These are phyloP conservation scores for Cygnus buccinator DNA, from an alignment of 2,113 vertebrate species.

Conservation along the genomic window DNA sequence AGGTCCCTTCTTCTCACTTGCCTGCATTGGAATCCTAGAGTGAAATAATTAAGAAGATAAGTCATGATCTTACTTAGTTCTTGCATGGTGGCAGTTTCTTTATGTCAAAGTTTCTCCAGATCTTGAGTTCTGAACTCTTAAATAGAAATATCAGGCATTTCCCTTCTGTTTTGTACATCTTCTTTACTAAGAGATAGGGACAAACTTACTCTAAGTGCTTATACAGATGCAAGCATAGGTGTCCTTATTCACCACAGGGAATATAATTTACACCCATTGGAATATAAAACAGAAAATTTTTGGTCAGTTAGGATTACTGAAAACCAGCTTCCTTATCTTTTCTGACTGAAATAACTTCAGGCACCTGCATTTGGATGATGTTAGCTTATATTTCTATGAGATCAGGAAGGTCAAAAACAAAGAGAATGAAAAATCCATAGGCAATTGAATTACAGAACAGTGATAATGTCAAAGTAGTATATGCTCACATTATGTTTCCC, in stretches of 20 bases:
- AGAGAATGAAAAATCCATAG: background rate
- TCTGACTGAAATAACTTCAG: background rate
- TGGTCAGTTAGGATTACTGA: background rate
- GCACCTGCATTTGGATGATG: background rate
- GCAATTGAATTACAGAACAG: slow-evolving; percentile 44
- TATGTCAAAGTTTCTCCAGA: background rate
- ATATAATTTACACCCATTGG: background rate
- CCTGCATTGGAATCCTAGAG: background rate
- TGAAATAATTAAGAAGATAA: background rate
- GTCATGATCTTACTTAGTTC: fast-evolving
- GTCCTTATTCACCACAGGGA: background rate
- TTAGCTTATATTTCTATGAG: background rate
- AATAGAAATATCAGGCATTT: background rate
- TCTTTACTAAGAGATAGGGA: background rate
- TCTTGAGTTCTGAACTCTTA: fast-evolving
- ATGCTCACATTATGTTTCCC: slow-evolving; percentile 36
- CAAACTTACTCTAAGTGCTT: background rate
- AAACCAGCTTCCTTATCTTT: slow-evolving; percentile 1
- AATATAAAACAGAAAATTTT: background rate
- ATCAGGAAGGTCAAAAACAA: slow-evolving; percentile 4
- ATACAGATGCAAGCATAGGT: background rate
- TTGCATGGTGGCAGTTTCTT: background rate
- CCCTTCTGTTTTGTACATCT: background rate
- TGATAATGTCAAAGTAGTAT: slow-evolving; percentile 44
- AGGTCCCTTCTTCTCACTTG: background rate